A percentile compares a stretch with the other conserved stretches of the same genome.
These are phyloP conservation scores for Tympanoctomys barrerae DNA, from an alignment of 2,797 vertebrate genomes.

Conservation along the genomic window DNA sequence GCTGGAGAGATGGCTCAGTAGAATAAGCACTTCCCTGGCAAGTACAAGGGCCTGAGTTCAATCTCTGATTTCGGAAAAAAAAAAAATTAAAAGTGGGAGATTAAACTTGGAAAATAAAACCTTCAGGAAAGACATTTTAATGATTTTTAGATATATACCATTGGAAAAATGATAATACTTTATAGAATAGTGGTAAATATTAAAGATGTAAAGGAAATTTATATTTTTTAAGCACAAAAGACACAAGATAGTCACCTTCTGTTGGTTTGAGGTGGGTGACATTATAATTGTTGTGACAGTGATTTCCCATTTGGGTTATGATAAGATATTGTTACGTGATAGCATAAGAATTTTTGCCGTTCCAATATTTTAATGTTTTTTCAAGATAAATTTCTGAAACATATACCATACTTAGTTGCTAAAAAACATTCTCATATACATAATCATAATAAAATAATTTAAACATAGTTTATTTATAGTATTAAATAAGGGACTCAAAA, in stretches of 20 bases:
- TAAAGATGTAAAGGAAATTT: neutral
- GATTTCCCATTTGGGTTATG: neutral
- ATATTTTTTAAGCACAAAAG: constrained; percentile 4
- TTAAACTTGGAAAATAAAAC: constrained; percentile 42
- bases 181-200: neutral
- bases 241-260: neutral
- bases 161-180: neutral
- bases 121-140: constrained; percentile 30
- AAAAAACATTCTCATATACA: constrained; percentile 25
- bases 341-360: neutral
- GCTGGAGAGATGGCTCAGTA: too few relatives aligned
- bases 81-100: neutral
- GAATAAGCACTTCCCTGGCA: too few relatives aligned
- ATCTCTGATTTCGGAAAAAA: too few relatives aligned
- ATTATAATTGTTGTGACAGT: neutral
- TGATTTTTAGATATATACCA: neutral
- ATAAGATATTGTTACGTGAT: neutral
- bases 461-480: neutral
- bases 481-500: neutral
- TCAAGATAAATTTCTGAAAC: neutral
- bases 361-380: constrained; percentile 28
- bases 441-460: constrained; percentile 18
- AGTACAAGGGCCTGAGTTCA: too few relatives aligned
- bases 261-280: neutral
- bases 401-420: neutral